Conservation (phyloP, 2,113 vertebrate genomes). For the Galbula dea region DNA sequence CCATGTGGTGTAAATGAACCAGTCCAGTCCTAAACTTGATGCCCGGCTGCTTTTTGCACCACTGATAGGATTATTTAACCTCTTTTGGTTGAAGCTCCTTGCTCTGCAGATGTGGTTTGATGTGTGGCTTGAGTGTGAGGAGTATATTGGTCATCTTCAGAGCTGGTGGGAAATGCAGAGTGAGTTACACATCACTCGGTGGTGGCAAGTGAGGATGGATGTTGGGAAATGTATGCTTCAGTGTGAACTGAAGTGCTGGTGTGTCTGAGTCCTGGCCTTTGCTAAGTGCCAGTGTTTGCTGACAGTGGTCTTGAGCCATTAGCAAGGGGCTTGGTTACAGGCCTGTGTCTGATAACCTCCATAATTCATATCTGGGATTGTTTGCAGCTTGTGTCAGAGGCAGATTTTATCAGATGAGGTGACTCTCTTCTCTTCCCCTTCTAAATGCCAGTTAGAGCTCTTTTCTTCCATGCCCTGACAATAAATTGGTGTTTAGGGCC, state of each 20-base stretch:
- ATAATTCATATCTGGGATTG: not conserved
- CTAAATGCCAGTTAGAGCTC: not conserved
- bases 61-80: not conserved
- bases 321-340: not conserved
- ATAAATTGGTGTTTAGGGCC: not conserved
- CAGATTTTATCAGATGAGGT: not conserved
- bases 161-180: not conserved
- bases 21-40: not conserved
- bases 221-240: not conserved
- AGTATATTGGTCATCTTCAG: not conserved
- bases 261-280: not conserved
- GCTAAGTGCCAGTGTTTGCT: not conserved
- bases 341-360: not conserved
- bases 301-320: not conserved
- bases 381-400: not conserved
- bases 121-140: fast-evolving
- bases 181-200: not conserved
- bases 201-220: not conserved
- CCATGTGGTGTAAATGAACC: not conserved
- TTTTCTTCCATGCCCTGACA: not conserved
- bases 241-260: not conserved
- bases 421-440: not conserved
- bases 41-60: not conserved
- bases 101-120: not conserved
- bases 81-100: not conserved